phyloP scores from a whole-genome alignment of 2,888 invertebrate species.

The Archaeoteleia sp. region DNA sequence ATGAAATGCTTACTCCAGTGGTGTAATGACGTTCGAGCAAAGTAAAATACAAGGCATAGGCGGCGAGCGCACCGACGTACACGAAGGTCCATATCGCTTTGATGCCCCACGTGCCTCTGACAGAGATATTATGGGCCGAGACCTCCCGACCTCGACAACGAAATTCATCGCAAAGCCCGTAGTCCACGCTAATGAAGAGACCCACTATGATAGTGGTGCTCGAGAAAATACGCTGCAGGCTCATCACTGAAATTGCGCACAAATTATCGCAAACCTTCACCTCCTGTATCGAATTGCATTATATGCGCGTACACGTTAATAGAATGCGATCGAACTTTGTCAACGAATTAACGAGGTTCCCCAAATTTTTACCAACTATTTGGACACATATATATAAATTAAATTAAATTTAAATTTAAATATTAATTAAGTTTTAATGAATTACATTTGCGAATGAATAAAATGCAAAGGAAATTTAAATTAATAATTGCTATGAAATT shows the following conservation, averaged over 20 bases:
- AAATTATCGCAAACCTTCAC: too few relatives aligned
- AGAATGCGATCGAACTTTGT: too few relatives aligned
- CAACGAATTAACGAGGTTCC: too few relatives aligned
- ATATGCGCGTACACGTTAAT: too few relatives aligned
- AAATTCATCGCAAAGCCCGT: constrained; percentile 79
- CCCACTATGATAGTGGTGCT: constrained; percentile 79
- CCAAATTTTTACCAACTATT: too few relatives aligned
- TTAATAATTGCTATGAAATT: too few relatives aligned
- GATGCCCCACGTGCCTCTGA: constrained; percentile 74
- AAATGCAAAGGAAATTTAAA: too few relatives aligned
- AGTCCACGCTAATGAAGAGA: constrained; percentile 79
- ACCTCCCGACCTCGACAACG: constrained; percentile 77
- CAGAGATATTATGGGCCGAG: constrained; percentile 61
- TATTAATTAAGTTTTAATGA: too few relatives aligned
- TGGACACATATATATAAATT: too few relatives aligned
- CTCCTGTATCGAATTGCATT: too few relatives aligned
- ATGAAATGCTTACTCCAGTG: constrained; percentile 63
- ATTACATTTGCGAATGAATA: too few relatives aligned
- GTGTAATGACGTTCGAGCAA: constrained; percentile 74
- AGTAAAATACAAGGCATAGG: constrained; percentile 77
- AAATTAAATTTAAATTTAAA: too few relatives aligned
- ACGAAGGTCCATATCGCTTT: constrained; percentile 78
- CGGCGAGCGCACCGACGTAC: constrained; percentile 76
- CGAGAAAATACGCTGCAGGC: constrained; percentile 78
- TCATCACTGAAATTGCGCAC: constrained; percentile 76